Evolutionary conservation across 2,888 invertebrate species (phyloP).

Genomic region (Parelbella ahira): DNA sequence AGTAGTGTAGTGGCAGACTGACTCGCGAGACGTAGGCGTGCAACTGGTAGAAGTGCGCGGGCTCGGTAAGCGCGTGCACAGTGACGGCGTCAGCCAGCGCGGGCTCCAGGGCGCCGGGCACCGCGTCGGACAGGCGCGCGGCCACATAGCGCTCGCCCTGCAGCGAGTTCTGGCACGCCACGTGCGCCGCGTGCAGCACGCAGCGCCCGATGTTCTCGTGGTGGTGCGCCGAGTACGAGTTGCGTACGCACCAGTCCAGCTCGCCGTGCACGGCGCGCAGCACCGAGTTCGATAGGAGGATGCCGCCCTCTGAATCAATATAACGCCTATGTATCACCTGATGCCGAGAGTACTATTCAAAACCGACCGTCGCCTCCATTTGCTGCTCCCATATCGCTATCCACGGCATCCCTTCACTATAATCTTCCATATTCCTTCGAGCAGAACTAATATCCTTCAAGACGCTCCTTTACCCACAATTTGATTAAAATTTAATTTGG

Average conservation of each 20-base stretch:
- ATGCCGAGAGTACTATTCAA: too few relatives aligned
- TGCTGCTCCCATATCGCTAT: too few relatives aligned
- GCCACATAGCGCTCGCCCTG: too few relatives aligned
- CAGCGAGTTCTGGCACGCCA: conserved; percentile 78
- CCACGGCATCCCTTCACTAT: too few relatives aligned
- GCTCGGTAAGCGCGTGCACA: conserved; percentile 82
- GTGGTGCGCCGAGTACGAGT: conserved; percentile 89
- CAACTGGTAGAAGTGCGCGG: conserved; percentile 83
- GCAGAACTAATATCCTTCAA: too few relatives aligned
- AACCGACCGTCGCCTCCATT: too few relatives aligned
- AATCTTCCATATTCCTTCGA: too few relatives aligned
- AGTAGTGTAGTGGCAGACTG: too few relatives aligned
- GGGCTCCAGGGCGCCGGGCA: conserved; percentile 42
- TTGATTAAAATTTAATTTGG: too few relatives aligned
- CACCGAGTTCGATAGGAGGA: conserved; percentile 93
- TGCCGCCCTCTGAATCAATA: conserved; percentile 85
- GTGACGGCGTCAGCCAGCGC: conserved; percentile 79
- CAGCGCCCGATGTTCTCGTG: conserved; percentile 95
- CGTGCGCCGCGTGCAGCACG: conserved; percentile 85
- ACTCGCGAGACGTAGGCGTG: conserved; percentile 87
- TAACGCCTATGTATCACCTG: too few relatives aligned
- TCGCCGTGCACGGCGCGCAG: conserved; percentile 87
- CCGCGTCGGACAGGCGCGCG: too few relatives aligned
- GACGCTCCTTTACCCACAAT: too few relatives aligned
- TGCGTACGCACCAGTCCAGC: conserved; percentile 94